Percentiles rank a stretch among this genome's conserved stretches.
Evolutionary conservation across 2,797 vertebrate species (phyloP).

Genomic region (Takifugu ocellatus): DNA sequence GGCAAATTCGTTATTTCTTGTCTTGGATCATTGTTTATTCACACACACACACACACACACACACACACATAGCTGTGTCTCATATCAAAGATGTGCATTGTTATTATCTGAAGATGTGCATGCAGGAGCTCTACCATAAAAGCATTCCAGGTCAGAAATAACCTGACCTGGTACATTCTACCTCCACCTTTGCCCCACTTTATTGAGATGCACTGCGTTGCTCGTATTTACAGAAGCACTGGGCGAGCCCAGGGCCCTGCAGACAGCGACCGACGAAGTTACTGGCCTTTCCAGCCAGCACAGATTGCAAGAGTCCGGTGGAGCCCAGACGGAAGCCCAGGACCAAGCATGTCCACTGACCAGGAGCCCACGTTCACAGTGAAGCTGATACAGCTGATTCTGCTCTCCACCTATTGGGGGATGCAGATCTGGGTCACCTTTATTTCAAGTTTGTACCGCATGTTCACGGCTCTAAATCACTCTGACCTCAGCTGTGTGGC

Average conservation of each 20-base stretch:
- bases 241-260: not conserved
- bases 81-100: no score
- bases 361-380: slow-evolving; percentile 66
- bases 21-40: no score
- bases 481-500: no score
- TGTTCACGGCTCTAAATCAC: not conserved
- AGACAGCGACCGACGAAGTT: not conserved
- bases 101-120: slow-evolving; percentile 4
- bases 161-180: not conserved
- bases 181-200: not conserved
- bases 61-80: no score
- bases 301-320: slow-evolving; percentile 6
- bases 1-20: no score
- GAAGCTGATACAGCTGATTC: slow-evolving; percentile 79
- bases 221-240: slow-evolving; percentile 16
- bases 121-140: not conserved
- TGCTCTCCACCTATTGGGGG: slow-evolving; percentile 85
- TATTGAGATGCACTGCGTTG: not conserved
- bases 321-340: slow-evolving; percentile 1
- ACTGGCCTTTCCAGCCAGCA: not conserved
- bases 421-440: slow-evolving; percentile 87
- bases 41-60: no score
- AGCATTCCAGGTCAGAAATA: not conserved
- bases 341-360: slow-evolving; percentile 68
- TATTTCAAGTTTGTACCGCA: slow-evolving; percentile 71